Evolutionary conservation across 2,113 vertebrate species (phyloP).

Genomic region (Egretta garzetta): DNA sequence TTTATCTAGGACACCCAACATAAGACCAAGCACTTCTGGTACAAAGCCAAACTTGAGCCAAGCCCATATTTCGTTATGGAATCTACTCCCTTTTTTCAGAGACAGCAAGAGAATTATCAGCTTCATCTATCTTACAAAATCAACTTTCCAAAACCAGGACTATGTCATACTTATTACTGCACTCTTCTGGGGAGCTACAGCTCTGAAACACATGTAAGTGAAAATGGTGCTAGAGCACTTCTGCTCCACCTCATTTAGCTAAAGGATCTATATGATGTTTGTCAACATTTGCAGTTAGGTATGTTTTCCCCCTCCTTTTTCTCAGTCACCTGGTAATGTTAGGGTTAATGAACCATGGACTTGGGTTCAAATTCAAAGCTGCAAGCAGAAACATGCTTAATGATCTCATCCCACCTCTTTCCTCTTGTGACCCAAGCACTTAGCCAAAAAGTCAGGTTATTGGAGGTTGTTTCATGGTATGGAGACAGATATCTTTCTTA

Average conservation of each 20-base stretch:
- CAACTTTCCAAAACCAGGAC: not conserved
- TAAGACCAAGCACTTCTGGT: not conserved
- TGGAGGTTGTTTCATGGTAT: not conserved
- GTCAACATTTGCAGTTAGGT: not conserved
- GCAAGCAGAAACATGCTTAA: not conserved
- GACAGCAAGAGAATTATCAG: not conserved
- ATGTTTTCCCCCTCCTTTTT: not conserved
- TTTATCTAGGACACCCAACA: not conserved
- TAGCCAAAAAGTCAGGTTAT: not conserved
- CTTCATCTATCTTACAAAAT: not conserved
- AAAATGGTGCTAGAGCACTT: not conserved
- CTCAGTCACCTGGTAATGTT: not conserved
- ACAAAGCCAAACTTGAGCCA: not conserved
- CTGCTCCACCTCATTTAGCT: not conserved
- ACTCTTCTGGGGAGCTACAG: not conserved
- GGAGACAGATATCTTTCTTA: not conserved
- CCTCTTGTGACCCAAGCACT: not conserved
- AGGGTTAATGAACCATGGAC: not conserved
- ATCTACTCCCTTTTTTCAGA: not conserved
- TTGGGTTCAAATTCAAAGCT: not conserved
- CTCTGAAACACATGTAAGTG: not conserved
- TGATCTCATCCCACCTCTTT: not conserved
- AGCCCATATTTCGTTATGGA: not conserved
- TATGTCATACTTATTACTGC: not conserved
- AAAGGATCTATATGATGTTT: not conserved